Base-by-base conservation (phyloP, 2,888 invertebrate species). In the Yponomeuta malinellus region DNA sequence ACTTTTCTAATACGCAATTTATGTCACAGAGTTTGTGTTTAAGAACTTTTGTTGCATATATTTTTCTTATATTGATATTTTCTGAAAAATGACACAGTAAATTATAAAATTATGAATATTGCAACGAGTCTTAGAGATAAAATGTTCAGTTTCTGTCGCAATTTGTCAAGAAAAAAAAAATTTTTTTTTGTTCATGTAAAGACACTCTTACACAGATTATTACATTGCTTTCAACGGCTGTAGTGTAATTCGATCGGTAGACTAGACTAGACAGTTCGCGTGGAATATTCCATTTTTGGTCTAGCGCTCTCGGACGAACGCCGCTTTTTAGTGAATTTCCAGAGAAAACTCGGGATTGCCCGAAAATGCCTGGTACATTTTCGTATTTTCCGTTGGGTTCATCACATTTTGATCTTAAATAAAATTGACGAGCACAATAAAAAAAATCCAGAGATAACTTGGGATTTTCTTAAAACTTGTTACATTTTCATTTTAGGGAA, bases 221-320 rank as follows among this genome's bases (percentile, higher is more conserved):
- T 23, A 23, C 23, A 23, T 23, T 23, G 33, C 5, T 33, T 33
- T 33, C 15, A 8, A 15, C 15, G 15, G 12, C 3, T 3, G 52
- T 12, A 59, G 52, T 15, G 12, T 59, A 59, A 3, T 4, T 15
- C 5, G 52, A 52, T 12, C 52, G 52, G 15, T 5, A 59, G 52
- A 59, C 6, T 5, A 59, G 52, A 59, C 52, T 59, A 59, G 52
- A 59, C 52, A 59, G 12, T 59, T 59, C 52, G 52, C 52, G 52
- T 59, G 52, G 52, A 59, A 59, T 59, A 59, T 59, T 59, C 52
- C 52, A 59, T 59, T 59, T 59, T 59, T 59, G 52, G 52, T 59
- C 52, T 59, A 59, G 52, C 12, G 52, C 52, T 59, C 52, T 59
- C 52, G 52, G 52, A 59, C 52, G 52, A 59, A 15, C 52, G 15